phyloP scores from a whole-genome alignment of 1,140 invertebrate genomes.

The Platyura marginata region DNA sequence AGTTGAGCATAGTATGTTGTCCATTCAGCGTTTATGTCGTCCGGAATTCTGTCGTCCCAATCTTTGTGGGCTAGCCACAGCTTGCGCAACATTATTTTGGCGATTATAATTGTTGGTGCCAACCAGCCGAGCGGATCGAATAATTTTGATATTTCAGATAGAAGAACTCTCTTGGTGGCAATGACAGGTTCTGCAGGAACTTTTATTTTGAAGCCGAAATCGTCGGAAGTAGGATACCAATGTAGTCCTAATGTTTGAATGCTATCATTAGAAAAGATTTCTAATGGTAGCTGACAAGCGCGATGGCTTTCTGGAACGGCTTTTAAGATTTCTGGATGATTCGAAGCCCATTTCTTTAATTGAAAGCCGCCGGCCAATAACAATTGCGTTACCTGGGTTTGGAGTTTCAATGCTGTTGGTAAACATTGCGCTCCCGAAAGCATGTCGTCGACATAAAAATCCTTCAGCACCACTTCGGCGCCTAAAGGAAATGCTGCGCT shows the following conservation, averaged over 20 bases:
- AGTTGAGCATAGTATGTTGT: not conserved
- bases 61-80: constrained; percentile 8
- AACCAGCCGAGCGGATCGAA: constrained; percentile 16
- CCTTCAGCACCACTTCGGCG: constrained; percentile 2
- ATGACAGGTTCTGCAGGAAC: not conserved
- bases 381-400: constrained; percentile 8
- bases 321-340: constrained; percentile 6
- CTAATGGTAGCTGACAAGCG: not conserved
- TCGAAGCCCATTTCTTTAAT: constrained; percentile 12
- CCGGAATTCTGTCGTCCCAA: constrained; percentile 2
- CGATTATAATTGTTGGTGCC: constrained; percentile 12
- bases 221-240: constrained; percentile 14
- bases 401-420: constrained; percentile 12
- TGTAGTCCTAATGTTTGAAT: constrained; percentile 12
- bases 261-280: not conserved
- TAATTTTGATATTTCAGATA: constrained; percentile 9
- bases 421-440: constrained; percentile 10
- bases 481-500: constrained; percentile 1
- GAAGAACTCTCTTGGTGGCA: constrained; percentile 8
- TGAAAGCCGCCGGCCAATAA: constrained; percentile 8
- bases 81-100: constrained; percentile 14
- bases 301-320: constrained; percentile 5
- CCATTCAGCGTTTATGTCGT: not conserved
- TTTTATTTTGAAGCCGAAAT: constrained; percentile 6
- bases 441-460: constrained; percentile 15